A percentile compares a stretch with the other conserved stretches of the same genome.
Conservation (phyloP, 2,888 invertebrate genomes). For the Eilema depressum region DNA sequence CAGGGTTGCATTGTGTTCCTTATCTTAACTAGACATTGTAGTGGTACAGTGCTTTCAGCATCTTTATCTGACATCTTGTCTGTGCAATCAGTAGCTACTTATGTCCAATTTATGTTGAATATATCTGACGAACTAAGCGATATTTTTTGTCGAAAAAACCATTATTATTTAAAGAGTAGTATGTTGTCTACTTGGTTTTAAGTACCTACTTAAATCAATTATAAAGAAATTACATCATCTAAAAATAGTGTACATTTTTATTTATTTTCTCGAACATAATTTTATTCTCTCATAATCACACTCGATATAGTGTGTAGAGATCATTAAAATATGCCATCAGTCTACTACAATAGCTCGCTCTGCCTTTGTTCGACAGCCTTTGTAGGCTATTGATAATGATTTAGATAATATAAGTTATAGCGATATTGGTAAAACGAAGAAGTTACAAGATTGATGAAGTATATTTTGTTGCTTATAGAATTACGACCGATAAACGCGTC, state of each 20-base stretch:
- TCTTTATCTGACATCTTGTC: too few species aligned
- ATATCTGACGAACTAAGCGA: too few species aligned
- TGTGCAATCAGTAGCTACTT: too few species aligned
- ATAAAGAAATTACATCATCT: too few species aligned
- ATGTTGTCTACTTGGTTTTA: too few species aligned
- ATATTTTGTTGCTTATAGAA: background rate
- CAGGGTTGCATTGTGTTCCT: too few species aligned
- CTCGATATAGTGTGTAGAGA: constrained; percentile 23
- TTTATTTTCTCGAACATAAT: background rate
- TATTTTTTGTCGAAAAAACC: too few species aligned
- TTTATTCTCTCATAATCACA: constrained; percentile 12
- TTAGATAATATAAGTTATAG: constrained; percentile 36
- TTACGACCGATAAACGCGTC: background rate
- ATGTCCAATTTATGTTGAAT: too few species aligned
- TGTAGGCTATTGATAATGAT: constrained; percentile 47
- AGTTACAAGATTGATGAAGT: constrained; percentile 6
- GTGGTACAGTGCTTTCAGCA: too few species aligned
- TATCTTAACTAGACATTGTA: too few species aligned
- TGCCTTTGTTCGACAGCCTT: constrained; percentile 46
- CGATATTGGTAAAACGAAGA: constrained; percentile 5
- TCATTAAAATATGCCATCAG: constrained; percentile 52
- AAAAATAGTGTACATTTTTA: background rate
- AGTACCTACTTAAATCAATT: too few species aligned
- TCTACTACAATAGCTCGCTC: constrained; percentile 37
- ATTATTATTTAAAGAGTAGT: too few species aligned